phyloP scores from a whole-genome alignment of 2,113 vertebrate species.

The Phainopepla nitens region DNA sequence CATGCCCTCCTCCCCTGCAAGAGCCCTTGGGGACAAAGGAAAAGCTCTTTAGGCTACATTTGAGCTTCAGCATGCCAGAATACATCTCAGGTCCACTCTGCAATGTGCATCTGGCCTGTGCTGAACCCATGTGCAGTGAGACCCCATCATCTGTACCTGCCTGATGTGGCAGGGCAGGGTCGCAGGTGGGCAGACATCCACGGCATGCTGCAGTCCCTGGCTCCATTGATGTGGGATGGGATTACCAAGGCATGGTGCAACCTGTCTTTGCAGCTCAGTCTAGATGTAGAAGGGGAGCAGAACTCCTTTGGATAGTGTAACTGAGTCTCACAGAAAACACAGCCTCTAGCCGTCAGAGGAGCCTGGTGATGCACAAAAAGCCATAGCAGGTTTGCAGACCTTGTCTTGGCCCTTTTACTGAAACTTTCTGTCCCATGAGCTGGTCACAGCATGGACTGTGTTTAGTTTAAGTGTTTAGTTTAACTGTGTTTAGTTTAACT shows the following conservation, averaged over 20 bases:
- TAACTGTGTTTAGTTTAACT: no score
- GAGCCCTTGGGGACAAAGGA: background rate
- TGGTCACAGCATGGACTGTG: background rate
- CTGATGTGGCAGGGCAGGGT: background rate
- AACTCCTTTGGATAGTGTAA: background rate
- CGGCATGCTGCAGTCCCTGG: background rate
- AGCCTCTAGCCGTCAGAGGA: background rate
- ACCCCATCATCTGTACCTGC: background rate
- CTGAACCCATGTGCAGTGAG: background rate
- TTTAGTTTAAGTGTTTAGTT: background rate
- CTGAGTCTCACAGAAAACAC: background rate
- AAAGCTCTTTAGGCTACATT: background rate
- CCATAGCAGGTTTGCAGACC: background rate
- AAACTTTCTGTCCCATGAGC: background rate
- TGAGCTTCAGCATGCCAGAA: background rate
- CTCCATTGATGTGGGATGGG: rapidly evolving
- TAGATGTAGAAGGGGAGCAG: background rate
- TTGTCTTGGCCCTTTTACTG: background rate
- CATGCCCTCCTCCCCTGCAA: background rate
- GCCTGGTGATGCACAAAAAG: background rate
- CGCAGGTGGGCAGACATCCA: rapidly evolving
- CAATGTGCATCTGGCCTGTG: background rate
- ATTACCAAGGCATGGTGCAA: background rate
- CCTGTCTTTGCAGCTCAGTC: background rate
- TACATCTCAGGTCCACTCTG: background rate